phyloP scores from a whole-genome alignment of 2,888 invertebrate genomes.

The Apodemia zela region DNA sequence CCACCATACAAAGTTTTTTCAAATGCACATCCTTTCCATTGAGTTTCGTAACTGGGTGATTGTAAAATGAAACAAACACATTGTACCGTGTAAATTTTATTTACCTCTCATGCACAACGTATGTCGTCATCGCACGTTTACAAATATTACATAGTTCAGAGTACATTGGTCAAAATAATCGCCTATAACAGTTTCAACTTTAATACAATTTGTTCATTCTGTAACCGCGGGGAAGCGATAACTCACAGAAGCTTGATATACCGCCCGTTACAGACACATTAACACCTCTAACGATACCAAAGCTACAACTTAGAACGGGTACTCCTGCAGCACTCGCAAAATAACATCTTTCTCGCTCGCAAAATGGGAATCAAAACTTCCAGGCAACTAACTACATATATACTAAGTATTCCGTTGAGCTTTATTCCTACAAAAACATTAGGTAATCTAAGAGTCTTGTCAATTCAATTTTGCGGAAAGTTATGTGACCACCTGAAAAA shows the following conservation, averaged over 20 bases:
- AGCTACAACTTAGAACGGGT: background rate
- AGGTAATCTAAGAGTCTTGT: background rate
- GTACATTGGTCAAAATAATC: constrained; percentile 78
- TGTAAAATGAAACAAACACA: constrained; percentile 53
- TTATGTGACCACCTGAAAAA: too few species aligned
- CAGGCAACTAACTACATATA: background rate
- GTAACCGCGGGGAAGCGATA: constrained; percentile 21
- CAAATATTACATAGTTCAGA: constrained; percentile 75
- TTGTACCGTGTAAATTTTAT: constrained; percentile 77
- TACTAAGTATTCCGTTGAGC: background rate
- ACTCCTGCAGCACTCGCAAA: constrained; percentile 2
- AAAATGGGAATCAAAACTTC: background rate
- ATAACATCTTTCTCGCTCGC: background rate
- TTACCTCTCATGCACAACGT: constrained; percentile 75
- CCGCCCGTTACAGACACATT: constrained; percentile 13
- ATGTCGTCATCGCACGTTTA: constrained; percentile 68
- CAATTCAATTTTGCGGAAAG: background rate
- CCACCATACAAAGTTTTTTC: too few species aligned
- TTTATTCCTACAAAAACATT: background rate
- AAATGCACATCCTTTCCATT: too few species aligned
- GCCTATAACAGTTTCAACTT: constrained; percentile 56
- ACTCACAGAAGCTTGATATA: constrained; percentile 19
- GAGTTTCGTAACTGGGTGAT: too few species aligned
- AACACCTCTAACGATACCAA: constrained; percentile 13
- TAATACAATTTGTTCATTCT: constrained; percentile 31